Evolutionary conservation across 2,113 vertebrate genomes (phyloP), one percentile per base, ranked within the genome.

Genomic region (Loxodonta africana): DNA sequence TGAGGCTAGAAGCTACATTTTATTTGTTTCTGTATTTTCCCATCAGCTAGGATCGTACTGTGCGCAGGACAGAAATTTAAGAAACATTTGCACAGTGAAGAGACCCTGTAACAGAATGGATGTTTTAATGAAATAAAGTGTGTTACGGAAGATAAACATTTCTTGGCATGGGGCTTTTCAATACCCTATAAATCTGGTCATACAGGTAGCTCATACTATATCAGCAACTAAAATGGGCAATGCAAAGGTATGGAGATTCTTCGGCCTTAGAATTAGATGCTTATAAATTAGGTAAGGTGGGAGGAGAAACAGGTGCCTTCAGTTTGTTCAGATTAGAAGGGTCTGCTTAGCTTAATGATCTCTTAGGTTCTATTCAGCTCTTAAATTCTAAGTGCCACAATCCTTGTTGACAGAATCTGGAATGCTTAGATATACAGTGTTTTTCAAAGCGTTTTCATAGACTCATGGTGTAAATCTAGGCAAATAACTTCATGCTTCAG

Each of bases 401-500:
- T 57, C 63, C 37, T 33, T 12, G 9, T 0, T 69, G 63, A 81
- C 1, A 23, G 30, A 81, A 90, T 95, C 62, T 88, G n/a, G n/a
- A 73, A 17, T 23, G 62, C 30, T n/a, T 90, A 65, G 15, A 67
- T 78, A 92, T 77, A 69, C 44, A 83, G 18, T 46, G 33, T 57
- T 77, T 67, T 94, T 85, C 71, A 88, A 65, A 74, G 4, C 23
- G 20, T 69, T 90, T 82, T 76, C 73, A 44, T 85, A 63, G 41
- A 92, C 89, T 63, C 53, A 46, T n/a, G 76, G 18, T 73, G 57
- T 11, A 92, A 97, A 95, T 76, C 62, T 86, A 73, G 92, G 69
- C 18, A 62, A 94, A 74, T 62, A 33, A 46, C 6, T 26, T 86
- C 37, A 26, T 14, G 21, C 30, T 37, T 93, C 44, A 90, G 77